A percentile compares a stretch with the other conserved stretches of the same genome.
Evolutionary conservation across 1,140 invertebrate species (phyloP).

Genomic region (Centruroides vittatus): DNA sequence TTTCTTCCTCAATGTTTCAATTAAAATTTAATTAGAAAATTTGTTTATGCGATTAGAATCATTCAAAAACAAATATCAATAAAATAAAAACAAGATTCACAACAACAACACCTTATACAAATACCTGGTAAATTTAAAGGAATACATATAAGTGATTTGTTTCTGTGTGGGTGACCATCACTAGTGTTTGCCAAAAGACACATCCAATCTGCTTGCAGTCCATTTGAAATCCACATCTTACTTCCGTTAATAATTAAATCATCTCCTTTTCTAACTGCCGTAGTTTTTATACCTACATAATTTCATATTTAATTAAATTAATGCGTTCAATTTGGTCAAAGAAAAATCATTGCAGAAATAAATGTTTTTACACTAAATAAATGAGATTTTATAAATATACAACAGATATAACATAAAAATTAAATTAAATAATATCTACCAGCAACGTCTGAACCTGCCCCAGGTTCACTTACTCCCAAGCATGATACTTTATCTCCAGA

Average conservation of each 20-base stretch:
- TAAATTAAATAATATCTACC: slow-evolving; percentile 23
- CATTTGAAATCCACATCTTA: slow-evolving; percentile 46
- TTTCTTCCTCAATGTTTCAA: too few species aligned
- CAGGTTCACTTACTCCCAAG: slow-evolving; percentile 41
- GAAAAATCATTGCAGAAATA: too few species aligned
- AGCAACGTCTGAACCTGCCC: slow-evolving; percentile 43
- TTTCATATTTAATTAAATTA: too few species aligned
- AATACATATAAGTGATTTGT: slow-evolving; percentile 44
- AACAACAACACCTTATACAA: too few species aligned
- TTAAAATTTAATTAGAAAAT: too few species aligned
- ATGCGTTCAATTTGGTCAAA: too few species aligned
- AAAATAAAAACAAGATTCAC: too few species aligned
- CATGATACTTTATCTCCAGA: slow-evolving; percentile 40
- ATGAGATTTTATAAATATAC: background rate
- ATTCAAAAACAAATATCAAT: too few species aligned
- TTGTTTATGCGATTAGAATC: too few species aligned
- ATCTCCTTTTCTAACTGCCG: slow-evolving; percentile 33
- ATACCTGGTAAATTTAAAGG: slow-evolving; percentile 40
- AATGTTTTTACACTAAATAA: background rate
- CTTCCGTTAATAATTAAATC: slow-evolving; percentile 42
- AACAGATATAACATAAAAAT: slow-evolving; percentile 2
- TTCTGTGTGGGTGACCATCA: slow-evolving; percentile 30
- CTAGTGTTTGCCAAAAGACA: slow-evolving; percentile 42
- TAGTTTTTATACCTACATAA: slow-evolving; percentile 31
- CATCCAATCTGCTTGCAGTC: slow-evolving; percentile 43